A percentile compares a stretch with the other conserved stretches of the same genome.
Evolutionary conservation across 2,888 invertebrate genomes (phyloP).

Genomic region (Aelia acuminata): DNA sequence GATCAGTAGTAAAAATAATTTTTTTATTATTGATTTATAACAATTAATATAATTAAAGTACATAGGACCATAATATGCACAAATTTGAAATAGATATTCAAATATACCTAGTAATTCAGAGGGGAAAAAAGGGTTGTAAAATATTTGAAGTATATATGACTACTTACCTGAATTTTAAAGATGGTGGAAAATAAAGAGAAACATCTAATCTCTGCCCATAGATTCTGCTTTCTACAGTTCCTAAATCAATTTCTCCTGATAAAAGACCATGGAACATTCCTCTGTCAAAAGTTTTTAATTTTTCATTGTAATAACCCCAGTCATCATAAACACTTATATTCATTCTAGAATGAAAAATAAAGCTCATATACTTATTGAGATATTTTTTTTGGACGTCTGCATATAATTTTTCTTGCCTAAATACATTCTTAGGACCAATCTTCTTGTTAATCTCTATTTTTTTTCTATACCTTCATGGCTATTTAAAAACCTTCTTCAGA

Average conservation of each 20-base stretch:
- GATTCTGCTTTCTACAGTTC: constrained; percentile 61
- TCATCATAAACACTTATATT: constrained; percentile 61
- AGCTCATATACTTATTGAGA: background rate
- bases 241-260: constrained; percentile 63
- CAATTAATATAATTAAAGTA: background rate
- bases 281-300: constrained; percentile 55
- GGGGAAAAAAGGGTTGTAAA: too few species aligned
- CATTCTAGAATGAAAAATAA: constrained; percentile 52
- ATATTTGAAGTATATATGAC: background rate
- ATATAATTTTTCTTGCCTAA: too few species aligned
- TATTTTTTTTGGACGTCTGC: background rate
- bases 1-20: background rate
- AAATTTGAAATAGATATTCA: too few species aligned
- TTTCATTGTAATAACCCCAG: constrained; percentile 64
- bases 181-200: constrained; percentile 61
- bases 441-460: too few species aligned
- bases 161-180: constrained; percentile 62
- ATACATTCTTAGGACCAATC: too few species aligned
- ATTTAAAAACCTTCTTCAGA: too few species aligned
- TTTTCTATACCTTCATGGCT: too few species aligned
- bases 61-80: background rate
- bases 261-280: constrained; percentile 63
- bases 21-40: background rate
- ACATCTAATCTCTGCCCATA: constrained; percentile 62
- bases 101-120: background rate